Evolutionary conservation across 2,888 invertebrate genomes (phyloP).

Genomic region (Strigamia maritima): DNA sequence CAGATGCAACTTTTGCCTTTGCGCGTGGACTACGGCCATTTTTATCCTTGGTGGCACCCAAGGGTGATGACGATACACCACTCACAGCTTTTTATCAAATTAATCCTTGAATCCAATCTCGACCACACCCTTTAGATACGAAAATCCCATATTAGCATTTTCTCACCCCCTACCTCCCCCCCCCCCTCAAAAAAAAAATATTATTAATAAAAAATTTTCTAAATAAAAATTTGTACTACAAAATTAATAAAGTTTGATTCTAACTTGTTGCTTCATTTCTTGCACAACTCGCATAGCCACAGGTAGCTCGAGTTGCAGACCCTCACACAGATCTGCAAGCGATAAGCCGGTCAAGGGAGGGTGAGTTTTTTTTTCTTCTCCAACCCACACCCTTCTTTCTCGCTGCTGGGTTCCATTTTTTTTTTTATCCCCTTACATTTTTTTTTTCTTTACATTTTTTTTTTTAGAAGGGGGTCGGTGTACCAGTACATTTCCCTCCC

Average conservation of each 20-base stretch:
- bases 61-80: neutral
- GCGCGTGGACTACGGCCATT: neutral
- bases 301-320: neutral
- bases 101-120: neutral
- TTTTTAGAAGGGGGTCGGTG: conserved; percentile 5
- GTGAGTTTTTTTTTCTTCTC: neutral
- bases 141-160: neutral
- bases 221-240: neutral
- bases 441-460: conserved; percentile 12
- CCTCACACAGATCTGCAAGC: neutral
- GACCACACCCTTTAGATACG: neutral
- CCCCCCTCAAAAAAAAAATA: neutral
- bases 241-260: neutral
- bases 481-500: neutral
- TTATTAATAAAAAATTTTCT: no score
- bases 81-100: neutral
- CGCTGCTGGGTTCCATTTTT: neutral
- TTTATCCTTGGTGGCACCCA: neutral
- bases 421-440: neutral
- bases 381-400: neutral
- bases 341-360: conserved; percentile 1
- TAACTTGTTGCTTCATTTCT: neutral
- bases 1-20: conserved; percentile 10
- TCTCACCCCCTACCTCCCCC: neutral
- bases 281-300: neutral